phyloP scores from a whole-genome alignment of 2,888 invertebrate species.

The Hydrotaea cyrtoneurina region DNA sequence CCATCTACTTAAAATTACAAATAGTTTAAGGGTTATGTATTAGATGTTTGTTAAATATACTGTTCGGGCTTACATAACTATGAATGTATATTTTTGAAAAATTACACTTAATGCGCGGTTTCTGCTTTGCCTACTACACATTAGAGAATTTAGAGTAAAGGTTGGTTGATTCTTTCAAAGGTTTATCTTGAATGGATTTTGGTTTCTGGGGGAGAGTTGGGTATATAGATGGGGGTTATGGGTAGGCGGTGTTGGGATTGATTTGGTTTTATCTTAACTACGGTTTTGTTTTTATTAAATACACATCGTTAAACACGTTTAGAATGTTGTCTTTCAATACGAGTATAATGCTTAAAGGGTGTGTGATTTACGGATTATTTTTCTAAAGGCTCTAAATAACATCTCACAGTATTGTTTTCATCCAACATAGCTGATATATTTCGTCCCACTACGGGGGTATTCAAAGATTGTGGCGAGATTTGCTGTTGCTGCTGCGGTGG shows the following conservation, averaged over 20 bases:
- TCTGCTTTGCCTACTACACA: conserved; percentile 67
- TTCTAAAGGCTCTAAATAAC: conserved; percentile 88
- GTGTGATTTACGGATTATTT: conserved; percentile 71
- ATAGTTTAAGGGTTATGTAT: conserved; percentile 37
- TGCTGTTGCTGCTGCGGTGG: conserved; percentile 70
- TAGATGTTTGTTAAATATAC: conserved; percentile 60
- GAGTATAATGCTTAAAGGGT: conserved; percentile 46
- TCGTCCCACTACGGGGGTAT: conserved; percentile 70
- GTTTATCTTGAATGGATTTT: conserved; percentile 61
- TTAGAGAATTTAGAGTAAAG: conserved; percentile 56
- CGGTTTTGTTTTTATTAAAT: conserved; percentile 60
- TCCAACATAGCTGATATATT: conserved; percentile 88
- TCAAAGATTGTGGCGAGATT: conserved; percentile 73
- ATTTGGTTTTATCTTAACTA: conserved; percentile 60
- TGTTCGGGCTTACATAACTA: conserved; percentile 52
- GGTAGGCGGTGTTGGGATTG: conserved; percentile 43
- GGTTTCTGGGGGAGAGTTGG: conserved; percentile 43
- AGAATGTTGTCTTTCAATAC: conserved; percentile 52
- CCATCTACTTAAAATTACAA: conserved; percentile 61
- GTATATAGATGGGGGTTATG: too few relatives aligned
- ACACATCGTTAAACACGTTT: conserved; percentile 61
- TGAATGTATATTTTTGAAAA: conserved; percentile 40
- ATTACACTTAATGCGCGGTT: conserved; percentile 68
- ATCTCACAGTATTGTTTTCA: conserved; percentile 92
- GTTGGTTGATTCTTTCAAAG: conserved; percentile 33